These are phyloP conservation scores for Tachysurus vachellii DNA, from an alignment of 2,113 vertebrate genomes.

Conservation along the genomic window DNA sequence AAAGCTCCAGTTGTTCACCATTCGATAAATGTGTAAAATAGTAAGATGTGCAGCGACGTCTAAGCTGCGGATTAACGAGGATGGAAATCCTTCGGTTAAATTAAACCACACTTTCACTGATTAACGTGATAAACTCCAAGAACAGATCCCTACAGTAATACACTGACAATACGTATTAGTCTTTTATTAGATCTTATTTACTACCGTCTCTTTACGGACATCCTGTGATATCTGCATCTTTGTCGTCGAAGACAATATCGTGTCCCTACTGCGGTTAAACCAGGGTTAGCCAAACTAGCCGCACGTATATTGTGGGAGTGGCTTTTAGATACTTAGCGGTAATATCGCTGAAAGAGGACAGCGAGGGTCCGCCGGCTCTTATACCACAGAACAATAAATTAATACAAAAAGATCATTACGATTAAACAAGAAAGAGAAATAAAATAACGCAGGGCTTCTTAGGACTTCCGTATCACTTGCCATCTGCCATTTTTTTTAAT, in stretches of 20 bases:
- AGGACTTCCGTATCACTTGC: background rate
- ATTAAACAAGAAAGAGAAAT: no score
- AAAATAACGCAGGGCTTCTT: no score
- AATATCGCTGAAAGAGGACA: no score
- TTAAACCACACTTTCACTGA: background rate
- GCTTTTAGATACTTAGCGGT: no score
- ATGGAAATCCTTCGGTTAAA: background rate
- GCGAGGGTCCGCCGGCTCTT: no score
- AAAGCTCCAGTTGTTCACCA: background rate
- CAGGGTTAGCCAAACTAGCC: no score
- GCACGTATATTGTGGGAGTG: background rate
- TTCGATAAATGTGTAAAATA: background rate
- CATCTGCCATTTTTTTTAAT: background rate
- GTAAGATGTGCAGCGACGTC: background rate
- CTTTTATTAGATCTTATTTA: background rate
- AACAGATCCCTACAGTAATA: background rate
- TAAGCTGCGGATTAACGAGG: background rate
- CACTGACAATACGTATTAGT: background rate
- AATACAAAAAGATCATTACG: no score
- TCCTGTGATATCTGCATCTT: no score
- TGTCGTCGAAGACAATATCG: no score
- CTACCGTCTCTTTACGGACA: background rate
- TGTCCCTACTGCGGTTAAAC: no score
- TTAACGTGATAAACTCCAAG: no score
- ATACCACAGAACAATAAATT: no score